Base-by-base conservation (phyloP, 1,140 invertebrate genomes). In the Brachionus manjavacas region DNA sequence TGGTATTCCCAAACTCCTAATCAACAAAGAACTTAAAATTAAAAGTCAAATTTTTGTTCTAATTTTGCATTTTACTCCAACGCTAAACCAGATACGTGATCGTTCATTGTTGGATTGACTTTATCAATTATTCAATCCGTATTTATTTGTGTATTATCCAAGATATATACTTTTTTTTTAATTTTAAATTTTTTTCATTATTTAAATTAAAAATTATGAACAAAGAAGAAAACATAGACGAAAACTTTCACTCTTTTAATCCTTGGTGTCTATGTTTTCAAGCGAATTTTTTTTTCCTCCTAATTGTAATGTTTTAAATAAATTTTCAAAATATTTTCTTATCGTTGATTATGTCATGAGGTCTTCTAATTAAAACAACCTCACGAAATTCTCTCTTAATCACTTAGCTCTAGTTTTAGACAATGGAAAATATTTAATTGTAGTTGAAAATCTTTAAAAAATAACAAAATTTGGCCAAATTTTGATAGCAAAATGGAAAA, bases 61-160 rank as follows among this genome's bases (percentile, higher is more conserved):
- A 25, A 46, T 52, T 49, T 76, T 76, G 25, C 23, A 46, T 46
- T 76, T 9, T 76, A 76, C 31, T 41, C 20, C 46, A 46, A 25
- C 23, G 11, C 43, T 74, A 74, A 74, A 74, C 41, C 9, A 76
- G 72, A 49, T 49, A 76, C 72, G 72, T 76, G 72, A 76, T 76
- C 25, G 46, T 46, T 46, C 43, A 46, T 76, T 49, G 16, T 76
- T 76, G 43, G 72, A 76, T 76, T 76, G 72, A 76, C 72, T 76
- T 76, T 76, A 25, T 46, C 43, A 76, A 25, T 76, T 76, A 49
- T 76, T 43, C 39, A 41, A 49, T 76, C 43, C 46, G 39, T 74
- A 76, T 76, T 76, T 76, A 76, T 49, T 76, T 76, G 35, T 39
- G 28, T 72, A 35, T 76, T 76, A 76, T n/a, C 8, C 31, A 49